Evolutionary conservation across 1,140 invertebrate species (phyloP), one percentile per base, ranked within the genome.

Genomic region (Orchestia grillus): DNA sequence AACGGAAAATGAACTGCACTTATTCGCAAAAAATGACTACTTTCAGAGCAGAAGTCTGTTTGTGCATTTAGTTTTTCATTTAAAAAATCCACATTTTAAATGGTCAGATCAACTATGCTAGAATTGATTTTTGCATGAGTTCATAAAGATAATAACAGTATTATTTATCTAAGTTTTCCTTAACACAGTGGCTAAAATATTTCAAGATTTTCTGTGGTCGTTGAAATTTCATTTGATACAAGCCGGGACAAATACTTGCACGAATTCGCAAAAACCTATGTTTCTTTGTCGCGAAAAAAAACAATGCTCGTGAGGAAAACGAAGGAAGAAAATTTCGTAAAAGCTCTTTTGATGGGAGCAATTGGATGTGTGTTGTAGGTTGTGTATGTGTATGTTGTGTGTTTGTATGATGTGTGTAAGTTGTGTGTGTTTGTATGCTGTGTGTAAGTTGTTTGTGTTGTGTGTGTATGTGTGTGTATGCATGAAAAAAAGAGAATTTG

Each of bases 341-440:
- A 94, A 94, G 44, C 47, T 4, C 40, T 94, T 94, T 94, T 94
- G 92, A 44, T 94, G 40, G 92, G 44, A 45, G 92, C 92, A 94
- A 94, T 94, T 94, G 92, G 43, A 45, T 47, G 92, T 44, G 40
- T 44, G n/a, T n/a, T n/a, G n/a, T n/a, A n/a, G n/a, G n/a, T n/a
- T n/a, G n/a, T n/a, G n/a, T n/a, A n/a, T n/a, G n/a, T n/a, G n/a
- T n/a, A n/a, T n/a, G n/a, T n/a, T n/a, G n/a, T n/a, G n/a, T n/a
- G n/a, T n/a, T n/a, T n/a, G n/a, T n/a, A n/a, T n/a, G n/a, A n/a
- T n/a, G n/a, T n/a, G n/a, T n/a, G n/a, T n/a, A n/a, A n/a, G n/a
- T n/a, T n/a, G n/a, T n/a, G n/a, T n/a, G n/a, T n/a, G n/a, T n/a
- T n/a, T n/a, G n/a, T n/a, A n/a, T n/a, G n/a, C n/a, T n/a, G n/a